Percentiles rank a stretch among this genome's conserved stretches.
phyloP scores from a whole-genome alignment of 2,888 invertebrate genomes.

The Leptarthrus brevirostris region DNA sequence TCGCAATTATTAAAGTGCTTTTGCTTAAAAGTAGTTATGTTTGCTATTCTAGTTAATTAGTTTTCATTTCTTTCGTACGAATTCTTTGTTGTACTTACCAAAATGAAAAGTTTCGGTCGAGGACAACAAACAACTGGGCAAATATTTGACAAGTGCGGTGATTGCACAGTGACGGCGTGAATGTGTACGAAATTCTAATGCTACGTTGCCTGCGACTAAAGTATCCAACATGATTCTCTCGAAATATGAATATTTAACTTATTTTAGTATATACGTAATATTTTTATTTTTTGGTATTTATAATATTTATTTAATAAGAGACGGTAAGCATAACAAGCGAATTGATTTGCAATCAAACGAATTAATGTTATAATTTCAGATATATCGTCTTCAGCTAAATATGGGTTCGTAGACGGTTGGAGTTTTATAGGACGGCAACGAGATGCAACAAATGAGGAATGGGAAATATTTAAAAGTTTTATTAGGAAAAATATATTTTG shows the following conservation, averaged over 20 bases:
- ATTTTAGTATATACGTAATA: constrained; percentile 62
- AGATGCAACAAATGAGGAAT: constrained; percentile 64
- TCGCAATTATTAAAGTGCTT: no score
- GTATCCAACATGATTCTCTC: constrained; percentile 45
- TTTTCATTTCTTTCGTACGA: no score
- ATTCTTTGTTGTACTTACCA: no score
- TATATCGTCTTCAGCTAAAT: constrained; percentile 57
- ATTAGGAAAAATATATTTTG: constrained; percentile 60
- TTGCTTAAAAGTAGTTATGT: no score
- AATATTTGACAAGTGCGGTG: not conserved
- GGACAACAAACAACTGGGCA: not conserved
- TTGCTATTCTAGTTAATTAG: no score
- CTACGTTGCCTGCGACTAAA: not conserved
- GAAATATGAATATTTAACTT: constrained; percentile 59
- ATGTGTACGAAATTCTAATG: not conserved
- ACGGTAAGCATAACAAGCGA: constrained; percentile 43
- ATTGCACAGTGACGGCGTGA: not conserved
- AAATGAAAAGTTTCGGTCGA: no score
- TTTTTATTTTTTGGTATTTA: constrained; percentile 57
- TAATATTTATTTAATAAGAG: constrained; percentile 48
- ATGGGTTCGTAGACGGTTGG: constrained; percentile 62
- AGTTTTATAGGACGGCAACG: constrained; percentile 59
- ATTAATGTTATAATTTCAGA: constrained; percentile 48
- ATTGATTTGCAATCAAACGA: not conserved
- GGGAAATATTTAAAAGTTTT: constrained; percentile 62